Evolutionary conservation across 1,140 invertebrate species (phyloP).

Genomic region (Zaprionus inermis): DNA sequence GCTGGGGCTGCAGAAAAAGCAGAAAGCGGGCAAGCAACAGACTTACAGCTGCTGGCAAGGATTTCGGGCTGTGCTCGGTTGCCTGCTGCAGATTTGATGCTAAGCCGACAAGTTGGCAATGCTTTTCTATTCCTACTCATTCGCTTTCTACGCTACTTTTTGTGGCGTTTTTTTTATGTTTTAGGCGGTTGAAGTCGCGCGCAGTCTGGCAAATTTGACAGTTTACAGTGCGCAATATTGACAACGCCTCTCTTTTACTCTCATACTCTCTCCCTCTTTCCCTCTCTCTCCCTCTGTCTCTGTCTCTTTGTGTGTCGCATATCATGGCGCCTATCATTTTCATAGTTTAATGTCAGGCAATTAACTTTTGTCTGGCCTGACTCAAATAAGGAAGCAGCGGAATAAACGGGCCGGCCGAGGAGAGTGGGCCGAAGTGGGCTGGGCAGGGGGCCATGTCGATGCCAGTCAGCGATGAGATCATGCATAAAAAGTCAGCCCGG

Average conservation of each 20-base stretch:
- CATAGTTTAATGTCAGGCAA: constrained; percentile 81
- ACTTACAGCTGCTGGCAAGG: constrained; percentile 61
- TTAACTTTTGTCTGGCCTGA: constrained; percentile 74
- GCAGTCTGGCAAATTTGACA: constrained; percentile 37
- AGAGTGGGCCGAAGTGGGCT: not conserved
- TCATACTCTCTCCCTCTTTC: not conserved
- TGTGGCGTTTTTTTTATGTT: not conserved
- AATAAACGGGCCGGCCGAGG: constrained; percentile 2
- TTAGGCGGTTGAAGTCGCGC: constrained; percentile 39
- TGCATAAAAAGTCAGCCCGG: constrained; percentile 73
- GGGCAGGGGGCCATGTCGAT: constrained; percentile 30
- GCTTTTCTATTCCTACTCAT: not conserved
- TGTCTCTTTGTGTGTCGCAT: constrained; percentile 8
- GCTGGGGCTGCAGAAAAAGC: constrained; percentile 15
- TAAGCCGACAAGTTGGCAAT: constrained; percentile 66
- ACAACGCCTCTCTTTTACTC: constrained; percentile 16
- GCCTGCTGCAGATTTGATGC: constrained; percentile 59
- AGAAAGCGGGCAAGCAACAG: constrained; percentile 61
- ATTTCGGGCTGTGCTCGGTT: constrained; percentile 28
- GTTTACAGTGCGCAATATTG: constrained; percentile 29
- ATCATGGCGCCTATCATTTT: constrained; percentile 58
- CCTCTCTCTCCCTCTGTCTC: not conserved
- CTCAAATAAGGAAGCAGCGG: constrained; percentile 25
- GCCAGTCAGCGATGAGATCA: constrained; percentile 81
- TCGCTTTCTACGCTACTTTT: constrained; percentile 8